Evolutionary conservation across 2,888 invertebrate genomes (phyloP).

Genomic region (Tipula vernalis): DNA sequence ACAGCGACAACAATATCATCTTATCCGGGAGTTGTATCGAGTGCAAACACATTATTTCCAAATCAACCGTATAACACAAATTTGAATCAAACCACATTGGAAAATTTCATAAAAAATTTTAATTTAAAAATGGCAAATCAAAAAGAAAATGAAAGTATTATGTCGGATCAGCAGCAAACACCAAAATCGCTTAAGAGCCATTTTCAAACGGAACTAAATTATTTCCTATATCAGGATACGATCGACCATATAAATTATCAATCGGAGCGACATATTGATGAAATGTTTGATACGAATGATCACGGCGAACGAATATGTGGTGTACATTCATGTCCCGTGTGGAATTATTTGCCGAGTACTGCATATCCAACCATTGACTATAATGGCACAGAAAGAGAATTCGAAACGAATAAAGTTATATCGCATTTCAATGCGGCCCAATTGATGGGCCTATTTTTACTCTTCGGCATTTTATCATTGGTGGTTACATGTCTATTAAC

Average conservation of each 20-base stretch:
- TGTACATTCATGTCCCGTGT: slow-evolving; percentile 41
- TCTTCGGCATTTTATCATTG: slow-evolving; percentile 36
- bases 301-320: slow-evolving; percentile 45
- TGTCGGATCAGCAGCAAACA: slow-evolving; percentile 10
- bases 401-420: neutral
- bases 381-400: neutral
- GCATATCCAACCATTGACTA: neutral
- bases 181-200: neutral
- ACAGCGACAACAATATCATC: neutral
- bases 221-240: neutral
- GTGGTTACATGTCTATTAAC: slow-evolving; percentile 37
- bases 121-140: neutral
- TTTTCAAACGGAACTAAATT: neutral
- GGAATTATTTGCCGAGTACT: slow-evolving; percentile 17
- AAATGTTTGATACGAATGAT: slow-evolving; percentile 41
- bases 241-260: slow-evolving; percentile 7
- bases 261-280: slow-evolving; percentile 28
- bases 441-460: slow-evolving; percentile 30
- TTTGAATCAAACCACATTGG: slow-evolving; percentile 8
- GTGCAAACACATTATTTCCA: neutral
- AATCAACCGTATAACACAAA: neutral
- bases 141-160: neutral
- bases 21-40: neutral
- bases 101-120: slow-evolving; percentile 6
- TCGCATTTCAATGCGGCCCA: slow-evolving; percentile 24